Base-by-base conservation (phyloP, 2,888 invertebrate species). In the Alsophila aescularia region DNA sequence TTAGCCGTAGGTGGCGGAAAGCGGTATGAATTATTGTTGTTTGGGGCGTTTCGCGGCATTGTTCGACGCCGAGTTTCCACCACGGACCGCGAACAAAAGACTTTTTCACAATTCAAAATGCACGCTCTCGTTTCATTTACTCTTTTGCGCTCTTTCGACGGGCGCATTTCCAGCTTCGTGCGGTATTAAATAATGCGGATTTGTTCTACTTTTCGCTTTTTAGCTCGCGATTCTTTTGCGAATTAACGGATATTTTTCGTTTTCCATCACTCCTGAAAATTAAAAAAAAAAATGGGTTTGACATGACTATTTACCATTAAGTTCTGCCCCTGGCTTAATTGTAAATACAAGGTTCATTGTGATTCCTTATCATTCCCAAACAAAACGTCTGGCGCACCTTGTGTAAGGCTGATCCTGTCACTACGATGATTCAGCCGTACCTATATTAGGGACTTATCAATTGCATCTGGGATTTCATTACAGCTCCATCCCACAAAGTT, bases 1-100 rank as follows among this genome's bases (percentile, higher is more conserved):
- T 91, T 90, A 90, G 88, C 90, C 83, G 89, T 90, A 88, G 90
- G 90, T 89, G 90, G 90, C 87, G 90, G 91, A 83, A 90, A 89
- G 79, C 86, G 86, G 87, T 85, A 90, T 91, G 91, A 91, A 89
- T 90, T 90, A 90, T 91, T 90, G 88, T 90, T 91, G 90, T 90
- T 88, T 82, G 88, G 85, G 87, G 84, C 83, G 87, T 80, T 86
- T 79, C 81, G 78, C 70, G 79, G 86, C 83, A 87, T 89, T 89
- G 90, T 90, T 86, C 87, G 76, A 72, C 78, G 81, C 79, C 69
- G 83, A 84, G 85, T 84, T 85, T 81, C 79, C 87, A 85, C 78
- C 78, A 72, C 75, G 75, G 66, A 73, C 77, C 80, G 76, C 77
- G 85, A 85, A 91, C 90, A 91, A 91, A 89, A 83, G 87, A 85